Conservation (phyloP, 2,888 invertebrate species). For the Chaetogeoica ovagalla region DNA sequence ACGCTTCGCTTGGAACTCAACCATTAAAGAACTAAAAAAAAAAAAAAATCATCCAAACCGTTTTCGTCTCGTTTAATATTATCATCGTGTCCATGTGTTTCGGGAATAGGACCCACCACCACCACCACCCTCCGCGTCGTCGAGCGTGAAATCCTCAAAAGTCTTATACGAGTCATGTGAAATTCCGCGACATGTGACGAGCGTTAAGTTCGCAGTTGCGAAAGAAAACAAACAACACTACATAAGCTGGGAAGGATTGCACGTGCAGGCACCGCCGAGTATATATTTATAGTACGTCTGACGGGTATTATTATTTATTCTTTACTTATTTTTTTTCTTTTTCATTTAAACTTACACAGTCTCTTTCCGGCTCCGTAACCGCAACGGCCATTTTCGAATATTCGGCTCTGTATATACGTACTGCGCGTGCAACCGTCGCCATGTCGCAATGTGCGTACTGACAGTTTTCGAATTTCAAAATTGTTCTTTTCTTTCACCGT, state of each 20-base stretch:
- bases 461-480: too few relatives aligned
- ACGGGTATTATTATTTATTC: background rate
- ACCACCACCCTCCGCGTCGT: too few relatives aligned
- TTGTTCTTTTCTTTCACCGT: too few relatives aligned
- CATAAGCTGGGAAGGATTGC: slow-evolving; percentile 34
- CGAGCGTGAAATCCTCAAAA: slow-evolving; percentile 8
- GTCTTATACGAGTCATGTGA: background rate
- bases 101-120: background rate
- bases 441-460: too few relatives aligned
- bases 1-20: too few relatives aligned
- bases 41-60: too few relatives aligned
- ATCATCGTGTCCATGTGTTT: slow-evolving; percentile 5
- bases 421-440: too few relatives aligned
- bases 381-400: too few relatives aligned
- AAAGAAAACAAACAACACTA: slow-evolving; percentile 1
- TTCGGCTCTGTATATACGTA: too few relatives aligned
- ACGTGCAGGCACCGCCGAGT: background rate
- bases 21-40: too few relatives aligned
- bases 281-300: background rate
- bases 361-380: too few relatives aligned
- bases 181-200: background rate
- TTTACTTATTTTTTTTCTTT: background rate
- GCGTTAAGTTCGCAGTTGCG: background rate
- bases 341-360: background rate
- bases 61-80: background rate